Base-by-base conservation (phyloP, 92 coral and sea anemone genomes). In the Micromussa lordhowensis region DNA sequence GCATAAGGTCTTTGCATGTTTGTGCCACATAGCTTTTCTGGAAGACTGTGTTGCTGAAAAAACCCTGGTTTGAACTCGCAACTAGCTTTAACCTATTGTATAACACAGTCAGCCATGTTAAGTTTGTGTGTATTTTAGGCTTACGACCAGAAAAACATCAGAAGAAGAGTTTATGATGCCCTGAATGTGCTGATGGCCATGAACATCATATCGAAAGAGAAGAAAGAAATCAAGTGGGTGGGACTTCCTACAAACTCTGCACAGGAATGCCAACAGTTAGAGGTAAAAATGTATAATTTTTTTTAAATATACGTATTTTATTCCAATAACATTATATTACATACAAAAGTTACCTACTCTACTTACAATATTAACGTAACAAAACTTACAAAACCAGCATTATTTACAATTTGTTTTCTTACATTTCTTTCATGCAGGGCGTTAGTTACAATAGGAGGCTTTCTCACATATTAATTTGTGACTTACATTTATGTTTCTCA, bases 231-330 rank as follows among this genome's bases (percentile, higher is more conserved):
- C 78, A 91, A 96, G 78, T 98, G 99, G 99, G 96, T 98, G 71
- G 99, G 99, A 17, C 86, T 98, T 44, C 99, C 99, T 4, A 98
- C 99, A 54, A 98, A 98, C 90, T 98, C 99, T 5, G 99, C 99
- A 64, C 99, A 98, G 75, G 99, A 98, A 82, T 98, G 99, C 80
- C 98, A 98, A 74, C 98, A 96, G 16, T 93, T 98, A 61, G 99
- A 98, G 99, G 99, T 97, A 89, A 22, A 64, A 18, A 81, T 26
- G 26, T n/a, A n/a, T n/a, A n/a, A n/a, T n/a, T n/a, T n/a, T n/a
- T n/a, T n/a, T n/a, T n/a, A n/a, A n/a, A n/a, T n/a, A n/a, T n/a
- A n/a, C n/a, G n/a, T n/a, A n/a, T n/a, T n/a, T n/a, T n/a, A n/a
- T n/a, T n/a, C n/a, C n/a, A n/a, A n/a, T n/a, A n/a, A n/a, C n/a